Evolutionary conservation across 2,888 invertebrate genomes (phyloP).

Genomic region (Lacanobia oleracea): DNA sequence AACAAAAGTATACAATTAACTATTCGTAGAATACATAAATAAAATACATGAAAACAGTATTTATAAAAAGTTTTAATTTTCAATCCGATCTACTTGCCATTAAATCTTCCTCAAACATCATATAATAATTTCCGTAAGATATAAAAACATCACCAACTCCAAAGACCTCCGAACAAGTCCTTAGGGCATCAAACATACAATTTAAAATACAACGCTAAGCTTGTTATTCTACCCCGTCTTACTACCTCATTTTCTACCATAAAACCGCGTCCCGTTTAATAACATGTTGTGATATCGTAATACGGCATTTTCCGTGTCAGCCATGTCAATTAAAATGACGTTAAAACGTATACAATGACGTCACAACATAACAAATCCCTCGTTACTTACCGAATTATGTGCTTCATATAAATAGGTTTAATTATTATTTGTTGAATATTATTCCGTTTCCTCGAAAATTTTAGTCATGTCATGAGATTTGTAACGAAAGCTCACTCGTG

Average conservation of each 20-base stretch:
- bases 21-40: no score
- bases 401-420: slow-evolving; percentile 32
- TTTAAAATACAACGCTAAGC: slow-evolving; percentile 8
- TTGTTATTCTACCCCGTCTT: slow-evolving; percentile 32
- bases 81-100: no score
- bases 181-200: slow-evolving; percentile 26
- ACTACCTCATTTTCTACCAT: slow-evolving; percentile 54
- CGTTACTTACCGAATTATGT: slow-evolving; percentile 50
- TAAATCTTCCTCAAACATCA: not conserved
- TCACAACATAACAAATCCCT: slow-evolving; percentile 60
- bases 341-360: slow-evolving; percentile 62
- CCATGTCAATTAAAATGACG: slow-evolving; percentile 73
- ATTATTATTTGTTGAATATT: slow-evolving; percentile 47
- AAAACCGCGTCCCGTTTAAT: slow-evolving; percentile 49
- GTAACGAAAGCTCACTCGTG: slow-evolving; percentile 26
- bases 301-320: slow-evolving; percentile 63
- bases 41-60: not conserved
- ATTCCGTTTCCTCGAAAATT: slow-evolving; percentile 9
- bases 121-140: not conserved
- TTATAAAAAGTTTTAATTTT: not conserved
- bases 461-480: slow-evolving; percentile 7
- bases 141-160: not conserved
- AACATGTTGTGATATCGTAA: slow-evolving; percentile 59
- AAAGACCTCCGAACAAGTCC: slow-evolving; percentile 13
- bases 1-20: no score